A percentile compares a stretch with the other conserved stretches of the same genome.
phyloP scores from a whole-genome alignment of 2,888 invertebrate genomes.

The Andrena camellia region DNA sequence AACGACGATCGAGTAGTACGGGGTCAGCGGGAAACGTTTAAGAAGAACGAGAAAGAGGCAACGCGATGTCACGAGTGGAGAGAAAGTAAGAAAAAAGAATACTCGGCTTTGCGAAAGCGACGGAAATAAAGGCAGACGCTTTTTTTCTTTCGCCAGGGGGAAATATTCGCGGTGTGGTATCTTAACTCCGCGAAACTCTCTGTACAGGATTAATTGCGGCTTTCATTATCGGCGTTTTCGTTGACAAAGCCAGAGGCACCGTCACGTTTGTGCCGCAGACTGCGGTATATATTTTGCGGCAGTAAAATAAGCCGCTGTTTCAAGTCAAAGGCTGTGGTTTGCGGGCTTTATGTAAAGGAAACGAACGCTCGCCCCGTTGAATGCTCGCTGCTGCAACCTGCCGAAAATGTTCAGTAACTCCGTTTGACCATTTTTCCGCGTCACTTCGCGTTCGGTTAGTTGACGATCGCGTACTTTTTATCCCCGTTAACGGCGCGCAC shows the following conservation, averaged over 20 bases:
- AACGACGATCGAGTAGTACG: background rate
- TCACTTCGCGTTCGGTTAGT: conserved; percentile 7
- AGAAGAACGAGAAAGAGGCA: conserved; percentile 4
- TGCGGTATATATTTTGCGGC: conserved; percentile 37
- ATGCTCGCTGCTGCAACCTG: conserved; percentile 27
- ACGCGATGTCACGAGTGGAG: background rate
- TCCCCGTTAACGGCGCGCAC: background rate
- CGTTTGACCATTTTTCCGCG: conserved; percentile 18
- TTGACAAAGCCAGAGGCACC: conserved; percentile 50
- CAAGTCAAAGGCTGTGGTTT: conserved; percentile 61
- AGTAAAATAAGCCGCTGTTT: conserved; percentile 60
- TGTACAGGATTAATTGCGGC: conserved; percentile 60
- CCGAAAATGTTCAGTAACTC: conserved; percentile 52
- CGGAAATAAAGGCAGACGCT: conserved; percentile 40
- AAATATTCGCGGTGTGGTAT: conserved; percentile 39
- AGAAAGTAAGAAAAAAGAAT: background rate
- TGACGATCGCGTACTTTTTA: background rate
- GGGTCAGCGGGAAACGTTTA: conserved; percentile 16
- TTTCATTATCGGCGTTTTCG: conserved; percentile 59
- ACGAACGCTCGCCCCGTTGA: conserved; percentile 42
- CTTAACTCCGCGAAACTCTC: conserved; percentile 43
- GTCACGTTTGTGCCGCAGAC: conserved; percentile 28
- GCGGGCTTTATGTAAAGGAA: conserved; percentile 49
- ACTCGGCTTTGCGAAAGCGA: conserved; percentile 13
- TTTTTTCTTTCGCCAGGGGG: background rate